These are phyloP conservation scores for Paedocypris micromegethes DNA, from an alignment of 2,797 vertebrate species.

Conservation along the genomic window DNA sequence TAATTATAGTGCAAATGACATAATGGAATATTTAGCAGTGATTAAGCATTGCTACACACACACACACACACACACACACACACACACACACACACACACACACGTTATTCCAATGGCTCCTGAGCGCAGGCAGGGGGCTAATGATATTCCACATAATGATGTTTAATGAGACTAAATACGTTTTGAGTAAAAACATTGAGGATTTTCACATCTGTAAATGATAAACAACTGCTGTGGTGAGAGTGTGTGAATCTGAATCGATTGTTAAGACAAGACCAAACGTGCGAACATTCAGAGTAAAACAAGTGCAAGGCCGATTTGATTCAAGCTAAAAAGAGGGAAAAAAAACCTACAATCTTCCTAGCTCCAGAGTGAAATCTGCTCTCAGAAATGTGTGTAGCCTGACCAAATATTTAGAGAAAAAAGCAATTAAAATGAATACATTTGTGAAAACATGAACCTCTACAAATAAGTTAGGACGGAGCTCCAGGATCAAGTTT, in stretches of 20 bases:
- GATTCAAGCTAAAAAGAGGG: slow-evolving; percentile 15
- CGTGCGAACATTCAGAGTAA: neutral
- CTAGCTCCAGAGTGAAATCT: slow-evolving; percentile 31
- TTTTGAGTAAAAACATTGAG: slow-evolving; percentile 67
- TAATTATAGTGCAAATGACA: slow-evolving; percentile 16
- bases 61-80: slow-evolving; percentile 14
- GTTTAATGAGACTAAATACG: slow-evolving; percentile 68
- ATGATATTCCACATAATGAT: slow-evolving; percentile 65
- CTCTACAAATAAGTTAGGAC: slow-evolving; percentile 61
- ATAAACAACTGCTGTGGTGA: slow-evolving; percentile 50
- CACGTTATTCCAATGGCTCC: slow-evolving; percentile 26
- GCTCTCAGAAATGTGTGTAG: slow-evolving; percentile 37
- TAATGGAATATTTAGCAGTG: slow-evolving; percentile 28
- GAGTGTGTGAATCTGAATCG: slow-evolving; percentile 8
- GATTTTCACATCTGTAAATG: slow-evolving; percentile 65
- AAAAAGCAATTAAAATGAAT: slow-evolving; percentile 63
- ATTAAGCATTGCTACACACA: slow-evolving; percentile 10
- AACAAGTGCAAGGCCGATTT: slow-evolving; percentile 8
- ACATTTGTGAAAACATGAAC: slow-evolving; percentile 63
- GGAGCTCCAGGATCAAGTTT: slow-evolving; percentile 49
- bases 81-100: slow-evolving; percentile 8
- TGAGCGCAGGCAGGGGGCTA: slow-evolving; percentile 50
- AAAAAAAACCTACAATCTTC: slow-evolving; percentile 38
- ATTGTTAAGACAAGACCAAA: neutral
- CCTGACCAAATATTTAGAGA: slow-evolving; percentile 66